Percentiles rank a stretch among this genome's conserved stretches.
Evolutionary conservation across 2,113 vertebrate genomes (phyloP).

Genomic region (Strix aluco): DNA sequence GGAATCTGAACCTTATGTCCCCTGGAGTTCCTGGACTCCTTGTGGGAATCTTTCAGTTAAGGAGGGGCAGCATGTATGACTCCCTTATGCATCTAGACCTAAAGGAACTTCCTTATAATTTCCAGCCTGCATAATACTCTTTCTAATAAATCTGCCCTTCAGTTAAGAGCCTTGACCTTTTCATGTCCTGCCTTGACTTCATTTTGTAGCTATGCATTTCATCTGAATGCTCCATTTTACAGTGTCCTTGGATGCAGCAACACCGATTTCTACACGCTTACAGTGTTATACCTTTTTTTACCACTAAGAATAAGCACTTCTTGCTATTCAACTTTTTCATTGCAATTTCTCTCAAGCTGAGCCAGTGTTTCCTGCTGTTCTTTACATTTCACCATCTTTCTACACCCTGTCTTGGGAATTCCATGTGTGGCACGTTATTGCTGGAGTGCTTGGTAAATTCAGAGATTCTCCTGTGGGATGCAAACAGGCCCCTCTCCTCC

Average conservation of each 20-base stretch:
- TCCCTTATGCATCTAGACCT: background rate
- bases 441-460: background rate
- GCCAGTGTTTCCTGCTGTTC: background rate
- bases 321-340: background rate
- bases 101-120: background rate
- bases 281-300: background rate
- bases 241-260: background rate
- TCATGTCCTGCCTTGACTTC: background rate
- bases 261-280: background rate
- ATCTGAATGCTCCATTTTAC: background rate
- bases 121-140: background rate
- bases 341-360: background rate
- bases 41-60: background rate
- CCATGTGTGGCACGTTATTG: rapidly evolving
- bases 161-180: background rate
- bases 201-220: background rate
- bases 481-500: background rate
- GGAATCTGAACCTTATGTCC: background rate
- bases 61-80: background rate
- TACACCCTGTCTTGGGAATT: background rate
- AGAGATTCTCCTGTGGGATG: background rate
- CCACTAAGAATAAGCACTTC: background rate
- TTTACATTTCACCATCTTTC: background rate
- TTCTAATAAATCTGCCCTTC: background rate
- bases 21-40: background rate